These are phyloP conservation scores for Platyrinchus mystaceus DNA, from an alignment of 2,797 vertebrate genomes.

Conservation along the genomic window DNA sequence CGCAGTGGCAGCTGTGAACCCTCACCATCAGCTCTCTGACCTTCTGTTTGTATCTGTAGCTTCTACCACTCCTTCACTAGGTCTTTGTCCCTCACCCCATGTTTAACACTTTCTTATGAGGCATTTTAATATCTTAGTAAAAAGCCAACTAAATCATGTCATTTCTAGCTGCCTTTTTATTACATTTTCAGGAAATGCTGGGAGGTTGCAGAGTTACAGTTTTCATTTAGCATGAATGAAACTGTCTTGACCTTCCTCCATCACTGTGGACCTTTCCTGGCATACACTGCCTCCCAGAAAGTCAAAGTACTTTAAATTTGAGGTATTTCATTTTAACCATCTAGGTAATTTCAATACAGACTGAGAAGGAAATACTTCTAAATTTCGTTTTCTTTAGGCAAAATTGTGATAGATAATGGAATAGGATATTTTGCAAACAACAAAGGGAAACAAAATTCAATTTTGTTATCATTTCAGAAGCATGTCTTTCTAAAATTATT, in stretches of 20 bases:
- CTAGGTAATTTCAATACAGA: background rate
- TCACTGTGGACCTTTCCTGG: background rate
- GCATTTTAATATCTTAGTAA: background rate
- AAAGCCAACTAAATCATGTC: background rate
- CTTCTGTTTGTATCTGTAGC: background rate
- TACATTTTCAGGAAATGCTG: slow-evolving; percentile 27
- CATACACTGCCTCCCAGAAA: background rate
- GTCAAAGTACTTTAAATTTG: background rate
- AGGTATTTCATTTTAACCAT: background rate
- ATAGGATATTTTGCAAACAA: background rate
- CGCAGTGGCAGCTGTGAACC: background rate
- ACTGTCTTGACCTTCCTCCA: background rate
- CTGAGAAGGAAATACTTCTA: background rate
- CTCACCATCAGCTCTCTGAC: background rate
- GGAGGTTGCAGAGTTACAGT: slow-evolving; percentile 4
- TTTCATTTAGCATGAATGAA: background rate
- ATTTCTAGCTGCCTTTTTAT: background rate
- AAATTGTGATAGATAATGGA: background rate
- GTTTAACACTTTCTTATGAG: background rate
- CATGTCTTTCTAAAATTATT: background rate
- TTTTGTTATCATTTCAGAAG: background rate
- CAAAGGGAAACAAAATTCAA: background rate
- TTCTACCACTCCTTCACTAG: background rate
- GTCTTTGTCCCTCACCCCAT: background rate
- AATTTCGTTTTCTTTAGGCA: background rate